Evolutionary conservation across 1,140 invertebrate species (phyloP), one percentile per base, ranked within the genome.

Genomic region (Sitobion miscanthi): DNA sequence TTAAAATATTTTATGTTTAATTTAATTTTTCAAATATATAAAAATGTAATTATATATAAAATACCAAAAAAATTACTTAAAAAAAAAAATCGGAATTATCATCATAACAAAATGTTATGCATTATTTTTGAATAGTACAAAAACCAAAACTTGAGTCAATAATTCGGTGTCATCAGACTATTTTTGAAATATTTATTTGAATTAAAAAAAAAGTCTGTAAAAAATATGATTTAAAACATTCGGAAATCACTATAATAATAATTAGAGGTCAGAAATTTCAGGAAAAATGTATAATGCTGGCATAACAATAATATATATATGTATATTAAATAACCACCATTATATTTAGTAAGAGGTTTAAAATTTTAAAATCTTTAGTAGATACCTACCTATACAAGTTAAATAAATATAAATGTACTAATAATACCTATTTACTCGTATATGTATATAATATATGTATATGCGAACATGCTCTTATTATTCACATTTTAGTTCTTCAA

Each of bases 151-250:
- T 57, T 57, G 54, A 90, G 21, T 62, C 54, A 62, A 30, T 90
- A 62, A 90, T 90, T 90, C 88, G 88, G 88, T 14, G 52, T n/a
- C 54, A 30, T 90, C 88, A 90, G 88, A 90, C 88, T 62, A 45
- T 90, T 52, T 88, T 88, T 54, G 30, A 89, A 89, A 89, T 23
- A 54, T 54, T n/a, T 54, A 89, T 88, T 52, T 52, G 35, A 54
- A 89, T 47, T 35, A 25, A 89, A 47, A 87, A 86, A 47, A 54
- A 54, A 49, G n/a, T 88, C 47, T 42, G 25, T 54, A 54, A 54
- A 88, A 87, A 52, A 89, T 54, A 38, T n/a, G 5, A 1, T 54
- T 89, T 25, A 89, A 89, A 89, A 35, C 7, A 35, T 54, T 35
- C 1, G 4, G 20, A 87, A 87, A 47, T 87, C 8, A 86, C 11